Evolutionary conservation across 2,888 invertebrate species (phyloP).

Genomic region (Nudaria mundana): DNA sequence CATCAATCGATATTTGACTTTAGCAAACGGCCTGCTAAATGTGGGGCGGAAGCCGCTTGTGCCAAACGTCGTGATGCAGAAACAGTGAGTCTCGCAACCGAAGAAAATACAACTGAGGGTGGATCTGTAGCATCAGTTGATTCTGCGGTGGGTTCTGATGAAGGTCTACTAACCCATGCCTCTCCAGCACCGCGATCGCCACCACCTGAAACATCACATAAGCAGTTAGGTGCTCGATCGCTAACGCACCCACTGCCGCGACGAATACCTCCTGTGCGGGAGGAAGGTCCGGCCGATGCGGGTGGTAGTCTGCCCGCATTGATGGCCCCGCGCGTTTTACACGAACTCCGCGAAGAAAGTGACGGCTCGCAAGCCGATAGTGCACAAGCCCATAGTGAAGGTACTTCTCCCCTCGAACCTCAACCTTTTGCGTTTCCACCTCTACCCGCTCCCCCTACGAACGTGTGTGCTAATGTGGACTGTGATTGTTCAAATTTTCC

Average conservation of each 20-base stretch:
- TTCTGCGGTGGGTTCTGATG: slow-evolving; percentile 83
- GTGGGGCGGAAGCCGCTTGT: slow-evolving; percentile 38
- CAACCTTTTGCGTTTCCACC: slow-evolving; percentile 76
- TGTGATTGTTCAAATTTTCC: slow-evolving; percentile 69
- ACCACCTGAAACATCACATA: slow-evolving; percentile 72
- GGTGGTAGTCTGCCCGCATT: slow-evolving; percentile 66
- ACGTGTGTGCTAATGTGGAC: slow-evolving; percentile 65
- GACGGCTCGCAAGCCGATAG: slow-evolving; percentile 77
- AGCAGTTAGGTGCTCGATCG: slow-evolving; percentile 72
- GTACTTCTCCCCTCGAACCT: slow-evolving; percentile 76
- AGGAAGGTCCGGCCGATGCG: slow-evolving; percentile 55
- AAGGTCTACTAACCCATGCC: slow-evolving; percentile 72
- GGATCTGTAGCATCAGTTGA: slow-evolving; percentile 80
- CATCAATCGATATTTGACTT: slow-evolving; percentile 70
- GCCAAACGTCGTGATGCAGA: slow-evolving; percentile 56
- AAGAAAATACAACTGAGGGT: slow-evolving; percentile 64
- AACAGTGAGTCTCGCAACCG: slow-evolving; percentile 52
- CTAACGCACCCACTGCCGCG: slow-evolving; percentile 76
- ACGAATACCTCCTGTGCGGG: slow-evolving; percentile 65
- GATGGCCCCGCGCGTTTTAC: slow-evolving; percentile 67
- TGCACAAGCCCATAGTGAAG: slow-evolving; percentile 76
- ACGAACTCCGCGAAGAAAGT: slow-evolving; percentile 74
- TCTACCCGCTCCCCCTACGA: slow-evolving; percentile 65
- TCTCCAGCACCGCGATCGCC: slow-evolving; percentile 67
- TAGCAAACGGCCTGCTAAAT: slow-evolving; percentile 53